These are phyloP conservation scores for Drosophila ercepeae DNA, from an alignment of 1,140 invertebrate genomes.

Conservation along the genomic window DNA sequence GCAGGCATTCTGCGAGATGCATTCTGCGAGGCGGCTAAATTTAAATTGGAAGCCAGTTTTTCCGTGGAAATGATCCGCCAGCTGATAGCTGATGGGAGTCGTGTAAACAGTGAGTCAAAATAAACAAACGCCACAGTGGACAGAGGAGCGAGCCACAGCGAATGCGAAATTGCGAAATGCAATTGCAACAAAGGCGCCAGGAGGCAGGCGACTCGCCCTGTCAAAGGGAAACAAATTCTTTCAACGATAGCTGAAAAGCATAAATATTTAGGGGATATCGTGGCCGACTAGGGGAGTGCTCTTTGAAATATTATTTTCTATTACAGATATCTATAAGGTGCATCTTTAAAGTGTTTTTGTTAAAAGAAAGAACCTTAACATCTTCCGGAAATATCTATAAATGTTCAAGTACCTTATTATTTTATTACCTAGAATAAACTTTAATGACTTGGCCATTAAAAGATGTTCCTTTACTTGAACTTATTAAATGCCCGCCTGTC, in stretches of 20 bases:
- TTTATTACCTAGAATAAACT: neutral
- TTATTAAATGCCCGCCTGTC: neutral
- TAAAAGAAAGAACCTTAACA: too few relatives aligned
- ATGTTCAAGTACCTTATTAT: neutral
- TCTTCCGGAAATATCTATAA: too few relatives aligned
- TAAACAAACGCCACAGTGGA: constrained; percentile 40
- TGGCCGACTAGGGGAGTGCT: neutral
- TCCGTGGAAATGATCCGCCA: constrained; percentile 53
- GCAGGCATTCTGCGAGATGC: constrained; percentile 53
- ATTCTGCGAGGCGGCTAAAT: constrained; percentile 58
- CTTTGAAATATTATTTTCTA: too few relatives aligned
- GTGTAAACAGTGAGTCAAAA: constrained; percentile 52
- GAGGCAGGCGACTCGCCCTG: constrained; percentile 36
- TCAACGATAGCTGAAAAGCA: constrained; percentile 1
- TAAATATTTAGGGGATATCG: neutral
- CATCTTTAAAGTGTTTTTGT: too few relatives aligned
- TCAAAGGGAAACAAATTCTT: constrained; percentile 30
- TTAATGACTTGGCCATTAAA: too few relatives aligned
- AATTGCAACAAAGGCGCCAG: constrained; percentile 52
- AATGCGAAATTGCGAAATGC: constrained; percentile 43
- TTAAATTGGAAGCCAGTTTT: constrained; percentile 47
- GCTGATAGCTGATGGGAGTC: constrained; percentile 13
- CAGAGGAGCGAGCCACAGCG: neutral
- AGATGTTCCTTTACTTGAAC: neutral
- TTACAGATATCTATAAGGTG: too few relatives aligned